A percentile compares a stretch with the other conserved stretches of the same genome.
phyloP scores from a whole-genome alignment of 2,113 vertebrate genomes.

The Periophthalmus modestus region DNA sequence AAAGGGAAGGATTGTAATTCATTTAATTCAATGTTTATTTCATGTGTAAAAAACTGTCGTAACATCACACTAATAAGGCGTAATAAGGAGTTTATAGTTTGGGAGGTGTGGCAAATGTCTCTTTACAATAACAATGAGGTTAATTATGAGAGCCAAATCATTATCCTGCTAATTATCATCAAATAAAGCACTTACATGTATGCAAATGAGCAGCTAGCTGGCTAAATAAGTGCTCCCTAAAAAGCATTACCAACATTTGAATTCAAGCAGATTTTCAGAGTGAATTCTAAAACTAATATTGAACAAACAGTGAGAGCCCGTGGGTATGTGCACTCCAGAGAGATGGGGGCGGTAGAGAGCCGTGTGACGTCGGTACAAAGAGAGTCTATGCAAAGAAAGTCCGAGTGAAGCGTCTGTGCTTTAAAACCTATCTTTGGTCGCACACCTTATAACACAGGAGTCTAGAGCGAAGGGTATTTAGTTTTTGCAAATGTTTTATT shows the following conservation, averaged over 20 bases:
- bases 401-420: slow-evolving; percentile 56
- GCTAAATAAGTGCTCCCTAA: too few relatives aligned
- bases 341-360: slow-evolving; percentile 51
- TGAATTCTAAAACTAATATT: slow-evolving; percentile 35
- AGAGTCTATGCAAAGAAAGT: slow-evolving; percentile 72
- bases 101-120: too few relatives aligned
- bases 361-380: slow-evolving; percentile 42
- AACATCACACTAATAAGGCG: too few relatives aligned
- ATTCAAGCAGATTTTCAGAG: slow-evolving; percentile 57
- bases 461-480: slow-evolving; percentile 61
- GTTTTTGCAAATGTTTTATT: slow-evolving; percentile 79
- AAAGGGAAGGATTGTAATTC: too few relatives aligned
- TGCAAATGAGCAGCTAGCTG: too few relatives aligned
- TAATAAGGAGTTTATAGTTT: too few relatives aligned
- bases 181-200: too few relatives aligned
- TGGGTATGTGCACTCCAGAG: slow-evolving; percentile 57
- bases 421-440: slow-evolving; percentile 43
- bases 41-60: too few relatives aligned
- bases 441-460: slow-evolving; percentile 53
- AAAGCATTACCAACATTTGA: slow-evolving; percentile 18
- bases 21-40: too few relatives aligned
- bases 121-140: too few relatives aligned
- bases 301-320: slow-evolving; percentile 42
- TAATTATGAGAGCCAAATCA: too few relatives aligned
- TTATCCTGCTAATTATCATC: too few relatives aligned